phyloP scores from a whole-genome alignment of 2,113 vertebrate species.

The Nothoprocta perdicaria region DNA sequence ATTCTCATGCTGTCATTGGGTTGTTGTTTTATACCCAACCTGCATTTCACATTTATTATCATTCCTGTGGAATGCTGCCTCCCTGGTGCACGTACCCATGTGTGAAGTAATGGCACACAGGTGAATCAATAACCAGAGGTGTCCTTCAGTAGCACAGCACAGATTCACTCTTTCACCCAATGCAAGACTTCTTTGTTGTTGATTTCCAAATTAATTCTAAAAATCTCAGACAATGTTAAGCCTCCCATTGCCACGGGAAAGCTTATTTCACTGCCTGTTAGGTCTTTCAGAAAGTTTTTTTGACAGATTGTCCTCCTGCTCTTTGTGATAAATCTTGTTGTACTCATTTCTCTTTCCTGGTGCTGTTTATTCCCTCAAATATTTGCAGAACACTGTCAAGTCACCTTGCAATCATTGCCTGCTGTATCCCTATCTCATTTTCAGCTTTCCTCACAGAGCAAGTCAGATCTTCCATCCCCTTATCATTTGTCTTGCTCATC shows the following conservation, averaged over 20 bases:
- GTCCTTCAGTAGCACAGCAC: neutral
- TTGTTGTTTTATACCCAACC: neutral
- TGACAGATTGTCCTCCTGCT: neutral
- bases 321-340: neutral
- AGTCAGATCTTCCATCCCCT: neutral
- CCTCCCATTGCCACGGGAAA: neutral
- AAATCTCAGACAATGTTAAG: neutral
- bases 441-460: neutral
- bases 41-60: neutral
- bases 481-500: conserved; percentile 4
- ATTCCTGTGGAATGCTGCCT: neutral
- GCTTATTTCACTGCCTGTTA: neutral
- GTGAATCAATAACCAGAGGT: neutral
- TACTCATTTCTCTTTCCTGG: conserved; percentile 17
- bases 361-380: conserved; percentile 49
- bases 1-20: neutral
- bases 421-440: conserved; percentile 25
- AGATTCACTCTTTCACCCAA: neutral
- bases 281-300: conserved; percentile 15
- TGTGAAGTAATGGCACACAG: neutral
- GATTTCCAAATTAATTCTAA: neutral
- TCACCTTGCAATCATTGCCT: conserved; percentile 26
- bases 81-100: neutral
- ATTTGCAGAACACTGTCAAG: conserved; percentile 48
- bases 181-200: neutral